Percentiles rank a stretch among this genome's conserved stretches.
Evolutionary conservation across 2,888 invertebrate genomes (phyloP).

Genomic region (Rhaphigaster nebulosa): DNA sequence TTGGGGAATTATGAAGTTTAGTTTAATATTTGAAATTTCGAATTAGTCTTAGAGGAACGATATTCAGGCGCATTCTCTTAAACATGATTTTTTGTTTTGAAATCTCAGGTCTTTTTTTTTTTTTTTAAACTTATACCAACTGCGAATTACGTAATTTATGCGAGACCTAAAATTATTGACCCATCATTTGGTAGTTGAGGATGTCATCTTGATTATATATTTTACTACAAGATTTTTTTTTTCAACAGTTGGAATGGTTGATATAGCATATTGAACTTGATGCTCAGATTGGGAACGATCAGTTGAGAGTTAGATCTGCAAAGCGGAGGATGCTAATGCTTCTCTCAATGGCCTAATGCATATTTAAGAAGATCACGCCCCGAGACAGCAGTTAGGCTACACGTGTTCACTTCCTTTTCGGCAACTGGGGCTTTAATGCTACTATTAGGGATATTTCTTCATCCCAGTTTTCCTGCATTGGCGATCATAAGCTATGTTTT

Average conservation of each 20-base stretch:
- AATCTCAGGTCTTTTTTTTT: too few relatives aligned
- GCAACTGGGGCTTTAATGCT: neutral
- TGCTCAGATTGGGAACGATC: neutral
- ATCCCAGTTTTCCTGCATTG: neutral
- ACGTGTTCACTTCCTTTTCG: neutral
- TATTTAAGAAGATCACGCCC: constrained; percentile 7
- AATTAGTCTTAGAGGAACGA: too few relatives aligned
- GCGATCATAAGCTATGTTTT: neutral
- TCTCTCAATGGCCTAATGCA: neutral
- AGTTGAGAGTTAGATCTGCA: neutral
- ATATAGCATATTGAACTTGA: too few relatives aligned
- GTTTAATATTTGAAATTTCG: too few relatives aligned
- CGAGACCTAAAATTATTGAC: too few relatives aligned
- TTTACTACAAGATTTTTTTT: neutral
- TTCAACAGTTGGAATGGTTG: too few relatives aligned
- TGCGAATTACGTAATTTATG: too few relatives aligned
- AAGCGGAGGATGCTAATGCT: neutral
- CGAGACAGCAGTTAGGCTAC: neutral
- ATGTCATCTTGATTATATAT: neutral
- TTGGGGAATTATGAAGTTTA: too few relatives aligned
- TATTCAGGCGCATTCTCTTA: too few relatives aligned
- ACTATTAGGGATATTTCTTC: neutral
- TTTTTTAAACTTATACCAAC: too few relatives aligned
- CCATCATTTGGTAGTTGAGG: too few relatives aligned
- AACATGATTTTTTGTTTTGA: too few relatives aligned